Evolutionary conservation across 2,888 invertebrate genomes (phyloP).

Genomic region (Pterostichus niger): DNA sequence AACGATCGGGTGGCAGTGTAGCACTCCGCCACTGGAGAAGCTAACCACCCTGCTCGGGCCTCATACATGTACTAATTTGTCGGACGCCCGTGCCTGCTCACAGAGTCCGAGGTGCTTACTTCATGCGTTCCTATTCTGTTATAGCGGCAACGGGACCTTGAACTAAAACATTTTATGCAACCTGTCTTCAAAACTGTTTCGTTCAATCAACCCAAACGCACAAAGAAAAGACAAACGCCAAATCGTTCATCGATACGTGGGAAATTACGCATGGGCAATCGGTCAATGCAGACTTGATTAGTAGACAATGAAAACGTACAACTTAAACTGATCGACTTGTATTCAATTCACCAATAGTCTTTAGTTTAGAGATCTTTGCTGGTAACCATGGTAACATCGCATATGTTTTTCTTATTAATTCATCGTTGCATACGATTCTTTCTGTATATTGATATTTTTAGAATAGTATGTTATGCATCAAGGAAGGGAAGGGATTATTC

Average conservation of each 20-base stretch:
- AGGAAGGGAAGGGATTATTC: too few relatives aligned
- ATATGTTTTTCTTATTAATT: too few relatives aligned
- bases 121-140: constrained; percentile 28
- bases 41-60: constrained; percentile 21
- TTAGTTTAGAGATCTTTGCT: too few relatives aligned
- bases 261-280: background rate
- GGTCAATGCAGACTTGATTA: background rate
- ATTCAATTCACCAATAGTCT: too few relatives aligned
- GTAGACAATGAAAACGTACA: background rate
- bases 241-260: background rate
- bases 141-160: constrained; percentile 44
- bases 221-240: background rate
- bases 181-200: constrained; percentile 34
- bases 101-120: too few relatives aligned
- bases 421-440: too few relatives aligned
- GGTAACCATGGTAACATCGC: too few relatives aligned
- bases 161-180: constrained; percentile 53
- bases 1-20: too few relatives aligned
- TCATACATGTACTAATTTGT: constrained; percentile 1
- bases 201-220: constrained; percentile 6
- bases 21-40: background rate
- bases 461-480: too few relatives aligned
- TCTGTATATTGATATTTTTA: too few relatives aligned
- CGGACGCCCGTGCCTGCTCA: constrained; percentile 24
- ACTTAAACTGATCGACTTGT: too few relatives aligned